Percentiles rank a stretch among this genome's conserved stretches.
These are phyloP conservation scores for Apantesis nais DNA, from an alignment of 2,888 invertebrate genomes.

Conservation along the genomic window DNA sequence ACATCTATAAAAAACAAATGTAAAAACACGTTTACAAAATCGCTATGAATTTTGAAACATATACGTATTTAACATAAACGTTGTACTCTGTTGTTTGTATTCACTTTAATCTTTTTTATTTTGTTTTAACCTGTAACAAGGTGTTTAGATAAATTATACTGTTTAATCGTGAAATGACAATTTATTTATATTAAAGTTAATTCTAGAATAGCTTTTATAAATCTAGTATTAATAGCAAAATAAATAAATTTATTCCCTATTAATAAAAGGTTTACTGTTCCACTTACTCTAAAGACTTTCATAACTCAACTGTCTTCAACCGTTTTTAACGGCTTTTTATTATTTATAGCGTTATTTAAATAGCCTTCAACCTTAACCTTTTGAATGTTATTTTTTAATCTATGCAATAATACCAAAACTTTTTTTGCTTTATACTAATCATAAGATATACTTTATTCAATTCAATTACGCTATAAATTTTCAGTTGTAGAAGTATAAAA, in stretches of 20 bases:
- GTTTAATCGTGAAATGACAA: too few relatives aligned
- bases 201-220: too few relatives aligned
- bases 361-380: neutral
- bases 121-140: too few relatives aligned
- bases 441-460: neutral
- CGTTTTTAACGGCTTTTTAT: neutral
- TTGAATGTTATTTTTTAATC: neutral
- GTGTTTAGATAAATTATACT: too few relatives aligned
- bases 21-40: constrained; percentile 80
- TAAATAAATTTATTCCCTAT: too few relatives aligned
- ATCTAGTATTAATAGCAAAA: too few relatives aligned
- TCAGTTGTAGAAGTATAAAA: neutral
- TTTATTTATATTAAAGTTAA: too few relatives aligned
- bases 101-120: too few relatives aligned
- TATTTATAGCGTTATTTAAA: neutral
- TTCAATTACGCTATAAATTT: neutral
- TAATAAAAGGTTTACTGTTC: neutral
- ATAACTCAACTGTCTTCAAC: too few relatives aligned
- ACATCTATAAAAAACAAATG: constrained; percentile 89
- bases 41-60: too few relatives aligned
- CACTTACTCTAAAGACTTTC: neutral
- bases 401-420: neutral
- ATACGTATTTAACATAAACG: too few relatives aligned
- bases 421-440: neutral
- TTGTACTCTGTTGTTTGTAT: too few relatives aligned